Evolutionary conservation across 2,888 invertebrate genomes (phyloP).

Genomic region (Oasisia sp.): DNA sequence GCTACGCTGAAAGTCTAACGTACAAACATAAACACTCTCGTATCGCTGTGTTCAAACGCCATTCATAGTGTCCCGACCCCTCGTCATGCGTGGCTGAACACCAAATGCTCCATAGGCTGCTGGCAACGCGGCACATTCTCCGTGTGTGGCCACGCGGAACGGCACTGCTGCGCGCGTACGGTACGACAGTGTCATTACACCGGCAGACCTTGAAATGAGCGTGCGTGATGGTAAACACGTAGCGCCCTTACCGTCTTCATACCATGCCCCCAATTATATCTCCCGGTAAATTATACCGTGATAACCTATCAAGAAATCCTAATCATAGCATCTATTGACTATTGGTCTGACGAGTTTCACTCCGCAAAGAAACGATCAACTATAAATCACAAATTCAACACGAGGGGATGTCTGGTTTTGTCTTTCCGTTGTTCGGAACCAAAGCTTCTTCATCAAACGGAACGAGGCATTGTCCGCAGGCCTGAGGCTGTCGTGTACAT

Average conservation of each 20-base stretch:
- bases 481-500: neutral
- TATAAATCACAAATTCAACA: neutral
- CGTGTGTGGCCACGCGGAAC: neutral
- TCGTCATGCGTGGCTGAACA: neutral
- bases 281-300: neutral
- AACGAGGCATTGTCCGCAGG: neutral
- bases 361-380: neutral
- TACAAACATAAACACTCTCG: neutral
- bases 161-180: neutral
- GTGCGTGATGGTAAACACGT: neutral
- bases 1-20: neutral
- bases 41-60: neutral
- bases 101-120: neutral
- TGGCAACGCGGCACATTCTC: neutral
- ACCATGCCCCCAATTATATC: neutral
- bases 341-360: neutral
- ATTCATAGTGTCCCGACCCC: neutral
- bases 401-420: neutral
- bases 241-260: neutral
- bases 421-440: neutral
- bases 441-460: slow-evolving; percentile 6
- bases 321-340: neutral
- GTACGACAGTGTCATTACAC: neutral
- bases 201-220: neutral
- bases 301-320: neutral